Evolutionary conservation across 2,888 invertebrate genomes (phyloP), one percentile per base, ranked within the genome.

Genomic region (Platypus cylindrus): DNA sequence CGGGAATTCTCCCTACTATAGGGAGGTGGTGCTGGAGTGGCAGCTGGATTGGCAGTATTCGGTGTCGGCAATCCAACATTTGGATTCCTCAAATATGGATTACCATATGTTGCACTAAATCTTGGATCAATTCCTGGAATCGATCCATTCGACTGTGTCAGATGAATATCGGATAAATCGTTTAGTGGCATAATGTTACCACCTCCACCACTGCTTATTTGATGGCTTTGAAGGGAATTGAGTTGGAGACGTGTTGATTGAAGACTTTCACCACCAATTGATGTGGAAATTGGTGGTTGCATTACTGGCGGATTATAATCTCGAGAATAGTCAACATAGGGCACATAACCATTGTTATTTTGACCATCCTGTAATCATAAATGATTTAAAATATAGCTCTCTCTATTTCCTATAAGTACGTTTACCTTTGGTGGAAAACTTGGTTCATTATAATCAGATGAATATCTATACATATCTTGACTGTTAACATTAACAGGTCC

Each of bases 61-160:
- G 66, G 73, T 53, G 66, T 73, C 3, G 68, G 74, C 62, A 69
- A 52, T 56, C 73, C 70, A 8, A 71, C 56, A 41, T 70, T 73
- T 30, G 73, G 74, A 39, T 75, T 75, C 27, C 42, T 26, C 18
- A 51, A 38, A 60, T 89, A 89, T 1, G 89, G 89, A 62, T 90
- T 90, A 36, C 85, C 84, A 54, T 90, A 90, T 5, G 85, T 80
- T 22, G 90, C 89, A 32, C 85, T 86, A 59, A 82, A 90, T 45
- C 87, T 68, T 2, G 87, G 86, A 59, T 89, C 89, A 17, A 89
- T 78, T 30, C 51, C 48, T 12, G 54, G 47, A 36, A 57, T 45
- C 30, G 54, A 54, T 25, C 61, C 59, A 43, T 59, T 61, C 17
- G 60, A 54, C 32, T 61, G 53, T 43, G 45, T 48, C 45, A 58